Base-by-base conservation (phyloP, 2,113 vertebrate genomes). In the Illadopsis cleaveri region DNA sequence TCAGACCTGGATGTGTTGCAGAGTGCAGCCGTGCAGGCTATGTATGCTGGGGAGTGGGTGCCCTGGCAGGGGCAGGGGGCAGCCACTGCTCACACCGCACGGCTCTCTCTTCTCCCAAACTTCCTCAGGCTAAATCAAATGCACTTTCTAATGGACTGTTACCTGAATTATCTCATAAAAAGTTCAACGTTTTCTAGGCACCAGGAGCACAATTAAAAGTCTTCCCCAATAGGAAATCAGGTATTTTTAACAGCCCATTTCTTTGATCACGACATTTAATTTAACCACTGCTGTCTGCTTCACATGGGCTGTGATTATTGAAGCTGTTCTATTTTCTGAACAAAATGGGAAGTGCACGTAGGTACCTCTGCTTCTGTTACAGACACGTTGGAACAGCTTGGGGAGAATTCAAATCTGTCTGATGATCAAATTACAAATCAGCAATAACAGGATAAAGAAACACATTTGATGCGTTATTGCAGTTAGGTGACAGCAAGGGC, bases 341-440 rank as follows among this genome's bases (percentile, higher is more conserved):
- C 65, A 92, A 97, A 94, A 90, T 87, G 90, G 82, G 88, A 97
- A 97, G 90, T 92, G 82, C 85, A 92, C 5, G 15, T 80, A 75
- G 89, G 96, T 94, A 86, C 72, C 40, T 87, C 56, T 89, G 92
- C 91, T 92, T 97, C 91, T 97, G 97, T 98, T 98, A 98, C 11
- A 72, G 96, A 97, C 97, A 97, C 97, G 12, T 98, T 96, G 97
- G 88, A 96, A 96, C 95, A 97, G 97, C 97, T 97, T 96, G 94
- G 91, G 93, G 95, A 98, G 66, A 97, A 97, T 93, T 95, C 94
- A 97, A 44, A 96, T 95, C 93, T 53, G 93, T 95, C 96, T 96
- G 95, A 96, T 84, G 97, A 97, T 98, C 96, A 96, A 96, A 96
- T 98, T 97, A 97, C 96, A 92, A 94, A 75, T 89, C 90, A 93